A percentile compares a stretch with the other conserved stretches of the same genome.
phyloP scores from a whole-genome alignment of 2,888 invertebrate genomes.

The Ptychoptera albimana region DNA sequence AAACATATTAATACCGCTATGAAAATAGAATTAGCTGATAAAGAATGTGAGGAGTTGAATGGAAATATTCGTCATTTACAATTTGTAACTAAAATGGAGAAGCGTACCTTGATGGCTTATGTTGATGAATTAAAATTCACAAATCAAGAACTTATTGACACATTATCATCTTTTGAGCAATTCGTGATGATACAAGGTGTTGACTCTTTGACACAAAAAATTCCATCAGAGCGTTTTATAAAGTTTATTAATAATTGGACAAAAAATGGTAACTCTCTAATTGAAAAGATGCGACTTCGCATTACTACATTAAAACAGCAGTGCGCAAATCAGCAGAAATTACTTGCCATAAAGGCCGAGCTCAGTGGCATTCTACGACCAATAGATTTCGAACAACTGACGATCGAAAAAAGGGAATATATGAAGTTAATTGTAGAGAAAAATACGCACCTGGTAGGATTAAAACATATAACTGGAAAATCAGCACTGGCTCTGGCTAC shows the following conservation, averaged over 20 bases:
- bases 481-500: constrained; percentile 34
- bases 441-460: constrained; percentile 32
- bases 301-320: constrained; percentile 32
- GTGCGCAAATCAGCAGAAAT: constrained; percentile 26
- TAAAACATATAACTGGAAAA: constrained; percentile 35
- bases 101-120: constrained; percentile 17
- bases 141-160: constrained; percentile 31
- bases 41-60: constrained; percentile 18
- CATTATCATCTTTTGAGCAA: constrained; percentile 30
- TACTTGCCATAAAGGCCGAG: constrained; percentile 30
- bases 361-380: constrained; percentile 36
- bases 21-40: constrained; percentile 24
- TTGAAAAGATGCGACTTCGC: constrained; percentile 37
- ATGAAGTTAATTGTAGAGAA: constrained; percentile 34
- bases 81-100: constrained; percentile 8
- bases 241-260: constrained; percentile 39
- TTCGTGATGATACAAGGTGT: constrained; percentile 23
- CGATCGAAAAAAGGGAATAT: constrained; percentile 36
- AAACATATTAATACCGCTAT: constrained; percentile 10
- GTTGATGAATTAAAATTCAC: constrained; percentile 33
- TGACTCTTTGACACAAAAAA: constrained; percentile 30
- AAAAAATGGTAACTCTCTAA: constrained; percentile 31
- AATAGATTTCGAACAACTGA: constrained; percentile 40
- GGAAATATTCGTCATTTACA: constrained; percentile 3
- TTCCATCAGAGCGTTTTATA: constrained; percentile 31